Evolutionary conservation across 2,113 vertebrate species (phyloP).

Genomic region (Hippocampus mohnikei): DNA sequence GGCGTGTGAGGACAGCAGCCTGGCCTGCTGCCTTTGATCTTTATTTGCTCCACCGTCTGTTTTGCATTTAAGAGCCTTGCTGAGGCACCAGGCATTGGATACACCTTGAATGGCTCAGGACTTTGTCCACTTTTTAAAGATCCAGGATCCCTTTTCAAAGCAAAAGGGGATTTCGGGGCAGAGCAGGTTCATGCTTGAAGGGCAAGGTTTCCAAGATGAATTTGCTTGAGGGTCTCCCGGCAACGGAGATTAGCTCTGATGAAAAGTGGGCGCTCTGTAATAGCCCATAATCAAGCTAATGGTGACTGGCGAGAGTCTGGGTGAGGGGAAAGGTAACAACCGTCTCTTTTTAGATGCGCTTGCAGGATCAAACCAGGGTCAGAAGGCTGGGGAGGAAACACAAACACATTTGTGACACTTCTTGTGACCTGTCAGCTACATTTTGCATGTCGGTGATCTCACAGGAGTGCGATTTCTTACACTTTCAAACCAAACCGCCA

Average conservation of each 20-base stretch:
- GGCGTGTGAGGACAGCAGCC: conserved; percentile 72
- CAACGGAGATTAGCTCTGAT: conserved; percentile 56
- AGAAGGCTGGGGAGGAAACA: conserved; percentile 39
- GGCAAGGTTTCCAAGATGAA: conserved; percentile 29
- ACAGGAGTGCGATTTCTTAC: conserved; percentile 35
- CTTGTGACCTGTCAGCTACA: conserved; percentile 37
- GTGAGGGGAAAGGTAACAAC: conserved; percentile 41
- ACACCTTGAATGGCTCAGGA: conserved; percentile 68
- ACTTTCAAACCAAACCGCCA: conserved; percentile 35
- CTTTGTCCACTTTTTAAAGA: conserved; percentile 63
- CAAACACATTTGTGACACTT: conserved; percentile 26
- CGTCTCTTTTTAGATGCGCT: conserved; percentile 29
- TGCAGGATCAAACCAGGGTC: conserved; percentile 44
- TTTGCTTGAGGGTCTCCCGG: conserved; percentile 39
- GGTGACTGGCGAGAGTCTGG: conserved; percentile 32
- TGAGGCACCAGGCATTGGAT: conserved; percentile 71
- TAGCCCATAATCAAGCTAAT: conserved; percentile 50
- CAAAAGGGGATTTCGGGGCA: conserved; percentile 47
- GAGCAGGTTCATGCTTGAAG: conserved; percentile 52
- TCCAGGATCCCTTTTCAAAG: conserved; percentile 72
- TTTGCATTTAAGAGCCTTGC: conserved; percentile 75
- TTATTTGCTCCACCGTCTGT: conserved; percentile 72
- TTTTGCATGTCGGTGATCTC: conserved; percentile 23
- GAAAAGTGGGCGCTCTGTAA: conserved; percentile 50
- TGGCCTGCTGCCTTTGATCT: conserved; percentile 73